Evolutionary conservation across 2,888 invertebrate genomes (phyloP).

Genomic region (Hyposoter didymator): DNA sequence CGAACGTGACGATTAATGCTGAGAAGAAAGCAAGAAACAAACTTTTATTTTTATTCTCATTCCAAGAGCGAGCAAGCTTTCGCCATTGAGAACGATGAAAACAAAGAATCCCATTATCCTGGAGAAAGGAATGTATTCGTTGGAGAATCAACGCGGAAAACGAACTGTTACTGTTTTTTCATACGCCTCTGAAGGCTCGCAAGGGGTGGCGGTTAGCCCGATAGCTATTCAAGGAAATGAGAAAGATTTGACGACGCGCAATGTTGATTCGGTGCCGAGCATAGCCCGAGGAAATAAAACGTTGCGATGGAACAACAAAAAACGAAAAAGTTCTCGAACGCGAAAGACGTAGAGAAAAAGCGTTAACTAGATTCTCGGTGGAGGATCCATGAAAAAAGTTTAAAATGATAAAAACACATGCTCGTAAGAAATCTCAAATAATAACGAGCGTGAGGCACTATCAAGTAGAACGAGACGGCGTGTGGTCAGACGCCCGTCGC

Average conservation of each 20-base stretch:
- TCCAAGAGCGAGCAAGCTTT: not conserved
- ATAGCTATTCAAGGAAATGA: not conserved
- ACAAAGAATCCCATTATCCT: not conserved
- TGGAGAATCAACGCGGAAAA: not conserved
- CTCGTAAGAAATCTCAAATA: not conserved
- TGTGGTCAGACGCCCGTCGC: constrained; percentile 33
- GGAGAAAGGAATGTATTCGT: not conserved
- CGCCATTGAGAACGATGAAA: not conserved
- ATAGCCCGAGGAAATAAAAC: not conserved
- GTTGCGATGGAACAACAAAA: not conserved
- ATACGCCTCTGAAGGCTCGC: not conserved
- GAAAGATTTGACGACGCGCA: constrained; percentile 18
- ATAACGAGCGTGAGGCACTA: not conserved
- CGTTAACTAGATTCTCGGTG: not conserved
- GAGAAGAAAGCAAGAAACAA: not conserved
- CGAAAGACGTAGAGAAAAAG: not conserved
- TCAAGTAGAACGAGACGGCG: constrained; percentile 37
- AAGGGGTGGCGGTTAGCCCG: not conserved
- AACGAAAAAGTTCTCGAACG: not conserved
- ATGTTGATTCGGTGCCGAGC: constrained; percentile 4
- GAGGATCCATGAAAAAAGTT: not conserved
- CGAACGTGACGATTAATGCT: not conserved
- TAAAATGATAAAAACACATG: not conserved
- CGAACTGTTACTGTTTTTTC: not conserved
- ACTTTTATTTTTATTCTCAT: not conserved